Percentiles rank a stretch among this genome's conserved stretches.
Evolutionary conservation across 2,113 vertebrate species (phyloP).

Genomic region (Archilochus colubris): DNA sequence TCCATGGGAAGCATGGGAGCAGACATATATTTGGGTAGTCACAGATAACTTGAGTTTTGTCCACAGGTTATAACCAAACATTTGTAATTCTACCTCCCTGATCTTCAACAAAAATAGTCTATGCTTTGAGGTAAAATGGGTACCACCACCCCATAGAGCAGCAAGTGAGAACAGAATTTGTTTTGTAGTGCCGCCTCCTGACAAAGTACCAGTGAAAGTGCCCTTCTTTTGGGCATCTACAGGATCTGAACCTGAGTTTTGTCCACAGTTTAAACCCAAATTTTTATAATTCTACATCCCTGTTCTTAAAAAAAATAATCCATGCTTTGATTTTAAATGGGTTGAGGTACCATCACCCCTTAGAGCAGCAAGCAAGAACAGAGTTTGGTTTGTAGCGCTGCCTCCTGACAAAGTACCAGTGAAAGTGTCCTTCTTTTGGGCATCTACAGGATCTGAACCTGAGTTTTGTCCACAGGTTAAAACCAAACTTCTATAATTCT

Average conservation of each 20-base stretch:
- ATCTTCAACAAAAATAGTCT: background rate
- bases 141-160: background rate
- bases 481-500: too few relatives aligned
- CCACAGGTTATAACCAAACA: background rate
- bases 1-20: accelerated
- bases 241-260: background rate
- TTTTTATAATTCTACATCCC: too few relatives aligned
- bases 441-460: too few relatives aligned
- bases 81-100: background rate
- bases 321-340: too few relatives aligned
- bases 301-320: too few relatives aligned
- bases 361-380: too few relatives aligned
- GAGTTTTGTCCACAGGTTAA: too few relatives aligned
- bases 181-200: background rate
- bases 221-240: background rate
- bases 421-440: too few relatives aligned
- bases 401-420: too few relatives aligned
- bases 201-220: background rate
- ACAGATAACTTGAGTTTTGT: background rate
- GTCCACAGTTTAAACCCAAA: too few relatives aligned
- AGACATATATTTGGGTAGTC: background rate
- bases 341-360: too few relatives aligned
- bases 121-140: background rate
- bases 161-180: background rate
- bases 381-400: too few relatives aligned